These are phyloP conservation scores for Vulpes lagopus DNA, from an alignment of 2,113 vertebrate species.

Conservation along the genomic window DNA sequence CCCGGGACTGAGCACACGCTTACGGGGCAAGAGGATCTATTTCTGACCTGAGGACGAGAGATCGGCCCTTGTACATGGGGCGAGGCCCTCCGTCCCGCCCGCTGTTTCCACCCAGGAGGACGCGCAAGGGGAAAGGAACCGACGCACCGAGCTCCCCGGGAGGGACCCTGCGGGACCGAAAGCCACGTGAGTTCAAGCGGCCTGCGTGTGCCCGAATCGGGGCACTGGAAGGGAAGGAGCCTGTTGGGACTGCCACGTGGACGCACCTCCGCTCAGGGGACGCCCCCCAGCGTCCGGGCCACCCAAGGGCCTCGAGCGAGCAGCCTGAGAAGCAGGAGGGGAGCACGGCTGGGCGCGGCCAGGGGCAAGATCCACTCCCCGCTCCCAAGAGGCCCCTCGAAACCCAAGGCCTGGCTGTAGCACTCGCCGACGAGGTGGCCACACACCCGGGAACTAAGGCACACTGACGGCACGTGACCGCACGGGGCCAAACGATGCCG, in stretches of 20 bases:
- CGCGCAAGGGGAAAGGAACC: neutral
- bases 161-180: neutral
- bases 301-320: rapidly evolving
- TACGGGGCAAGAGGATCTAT: constrained; percentile 10
- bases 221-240: neutral
- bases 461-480: rapidly evolving
- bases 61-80: constrained; percentile 6
- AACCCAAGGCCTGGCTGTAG: too few relatives aligned
- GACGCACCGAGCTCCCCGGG: rapidly evolving
- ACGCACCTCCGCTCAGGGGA: rapidly evolving
- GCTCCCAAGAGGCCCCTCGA: neutral
- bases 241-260: rapidly evolving
- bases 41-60: constrained; percentile 24
- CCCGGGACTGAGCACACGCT: neutral
- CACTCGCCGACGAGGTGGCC: neutral
- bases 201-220: neutral
- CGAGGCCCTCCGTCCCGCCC: neutral
- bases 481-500: rapidly evolving
- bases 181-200: neutral
- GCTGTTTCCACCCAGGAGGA: neutral
- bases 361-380: rapidly evolving
- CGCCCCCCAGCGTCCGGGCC: rapidly evolving
- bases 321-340: neutral
- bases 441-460: neutral
- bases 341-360: rapidly evolving